Evolutionary conservation across 2,888 invertebrate species (phyloP).

Genomic region (Venusia cambrica): DNA sequence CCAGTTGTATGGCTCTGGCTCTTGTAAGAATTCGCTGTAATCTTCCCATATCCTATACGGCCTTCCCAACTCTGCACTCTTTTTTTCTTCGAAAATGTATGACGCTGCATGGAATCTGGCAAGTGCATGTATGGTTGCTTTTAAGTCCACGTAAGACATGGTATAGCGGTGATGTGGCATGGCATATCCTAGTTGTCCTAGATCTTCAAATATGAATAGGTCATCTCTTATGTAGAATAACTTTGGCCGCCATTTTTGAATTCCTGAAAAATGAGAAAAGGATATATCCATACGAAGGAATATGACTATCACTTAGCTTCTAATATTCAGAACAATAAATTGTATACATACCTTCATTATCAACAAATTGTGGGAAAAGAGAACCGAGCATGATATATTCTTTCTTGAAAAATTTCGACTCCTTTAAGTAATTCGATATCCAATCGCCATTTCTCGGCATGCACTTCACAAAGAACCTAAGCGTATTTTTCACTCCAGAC

Average conservation of each 20-base stretch:
- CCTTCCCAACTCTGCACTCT: conserved; percentile 48
- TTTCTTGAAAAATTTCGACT: conserved; percentile 56
- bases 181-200: conserved; percentile 49
- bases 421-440: conserved; percentile 58
- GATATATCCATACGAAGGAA: too few species aligned
- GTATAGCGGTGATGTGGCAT: conserved; percentile 48
- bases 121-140: conserved; percentile 58
- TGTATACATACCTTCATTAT: conserved; percentile 44
- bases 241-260: conserved; percentile 57
- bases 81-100: conserved; percentile 67
- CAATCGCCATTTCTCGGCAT: conserved; percentile 76
- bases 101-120: conserved; percentile 76
- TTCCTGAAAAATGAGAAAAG: conserved; percentile 34
- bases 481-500: conserved; percentile 31
- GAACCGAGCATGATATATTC: conserved; percentile 56
- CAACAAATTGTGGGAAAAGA: conserved; percentile 52
- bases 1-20: conserved; percentile 50
- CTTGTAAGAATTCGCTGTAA: conserved; percentile 50
- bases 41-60: conserved; percentile 63
- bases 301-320: too few species aligned
- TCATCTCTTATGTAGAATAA: conserved; percentile 48
- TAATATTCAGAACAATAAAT: too few species aligned
- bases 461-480: conserved; percentile 81
- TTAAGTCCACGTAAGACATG: conserved; percentile 59
- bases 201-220: conserved; percentile 67